A percentile compares a stretch with the other conserved stretches of the same genome.
Evolutionary conservation across 1,140 invertebrate genomes (phyloP).

Genomic region (Mesaphorura yosii): DNA sequence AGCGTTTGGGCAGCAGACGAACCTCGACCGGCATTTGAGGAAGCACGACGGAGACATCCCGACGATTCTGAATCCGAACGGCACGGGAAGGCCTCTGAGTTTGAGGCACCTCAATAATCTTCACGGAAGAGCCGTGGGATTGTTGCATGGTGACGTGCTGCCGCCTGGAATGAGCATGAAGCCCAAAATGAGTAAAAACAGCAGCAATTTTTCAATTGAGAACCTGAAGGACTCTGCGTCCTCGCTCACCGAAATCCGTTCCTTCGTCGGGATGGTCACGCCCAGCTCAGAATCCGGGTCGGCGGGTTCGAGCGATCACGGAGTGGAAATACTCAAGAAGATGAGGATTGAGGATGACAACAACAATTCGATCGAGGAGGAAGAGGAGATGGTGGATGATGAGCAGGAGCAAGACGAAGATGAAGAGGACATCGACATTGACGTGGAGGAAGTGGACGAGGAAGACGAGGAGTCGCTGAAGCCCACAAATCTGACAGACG

Average conservation of each 20-base stretch:
- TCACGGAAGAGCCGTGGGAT: conserved; percentile 34
- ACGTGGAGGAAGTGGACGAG: conserved; percentile 20
- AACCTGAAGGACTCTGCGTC: conserved; percentile 36
- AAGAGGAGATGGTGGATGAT: conserved; percentile 33
- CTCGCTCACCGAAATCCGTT: conserved; percentile 86
- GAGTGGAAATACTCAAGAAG: conserved; percentile 25
- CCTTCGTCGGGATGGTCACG: conserved; percentile 86
- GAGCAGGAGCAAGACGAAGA: conserved; percentile 28
- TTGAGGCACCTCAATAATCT: conserved; percentile 36
- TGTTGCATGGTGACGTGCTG: conserved; percentile 51
- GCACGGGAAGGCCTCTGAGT: conserved; percentile 21
- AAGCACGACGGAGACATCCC: conserved; percentile 90
- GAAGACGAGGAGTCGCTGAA: conserved; percentile 10
- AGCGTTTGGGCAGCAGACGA: conserved; percentile 47
- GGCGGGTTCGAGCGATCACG: background rate
- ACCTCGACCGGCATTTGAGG: conserved; percentile 93
- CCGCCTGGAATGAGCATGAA: too few relatives aligned
- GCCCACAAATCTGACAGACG: too few relatives aligned
- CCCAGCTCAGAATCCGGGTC: conserved; percentile 22
- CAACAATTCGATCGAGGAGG: conserved; percentile 31
- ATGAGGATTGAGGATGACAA: conserved; percentile 30
- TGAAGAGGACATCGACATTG: conserved; percentile 21
- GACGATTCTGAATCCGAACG: conserved; percentile 52
- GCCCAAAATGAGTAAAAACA: conserved; percentile 18
- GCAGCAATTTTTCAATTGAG: conserved; percentile 11